Evolutionary conservation across 53 echinoderm and acorn worm species (phyloP).

Genomic region (Patiria pectinifera): DNA sequence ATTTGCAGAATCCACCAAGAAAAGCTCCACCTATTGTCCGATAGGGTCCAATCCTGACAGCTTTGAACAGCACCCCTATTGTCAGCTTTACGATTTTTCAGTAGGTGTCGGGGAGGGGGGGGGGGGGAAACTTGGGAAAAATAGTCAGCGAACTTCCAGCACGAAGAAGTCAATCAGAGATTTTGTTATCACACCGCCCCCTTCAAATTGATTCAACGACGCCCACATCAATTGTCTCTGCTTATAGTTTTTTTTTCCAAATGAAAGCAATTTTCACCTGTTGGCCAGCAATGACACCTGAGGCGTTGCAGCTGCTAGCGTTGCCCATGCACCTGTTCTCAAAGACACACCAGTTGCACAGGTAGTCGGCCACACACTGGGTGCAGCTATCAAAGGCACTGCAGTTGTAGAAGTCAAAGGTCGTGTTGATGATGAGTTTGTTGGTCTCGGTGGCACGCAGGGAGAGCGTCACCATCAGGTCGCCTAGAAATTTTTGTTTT

Average conservation of each 20-base stretch:
- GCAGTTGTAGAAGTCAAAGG: conserved; percentile 93
- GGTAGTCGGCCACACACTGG: conserved; percentile 85
- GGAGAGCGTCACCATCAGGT: conserved; percentile 66
- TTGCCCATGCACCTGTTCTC: conserved; percentile 81
- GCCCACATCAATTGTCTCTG: not conserved
- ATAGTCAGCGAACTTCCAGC: too few relatives aligned
- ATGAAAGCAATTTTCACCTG: conserved; percentile 44
- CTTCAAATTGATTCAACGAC: too few relatives aligned
- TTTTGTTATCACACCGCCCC: too few relatives aligned
- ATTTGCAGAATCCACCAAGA: too few relatives aligned
- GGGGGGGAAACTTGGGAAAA: too few relatives aligned
- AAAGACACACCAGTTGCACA: conserved; percentile 94
- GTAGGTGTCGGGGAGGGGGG: too few relatives aligned
- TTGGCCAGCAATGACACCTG: conserved; percentile 42
- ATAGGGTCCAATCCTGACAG: too few relatives aligned
- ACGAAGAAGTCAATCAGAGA: too few relatives aligned
- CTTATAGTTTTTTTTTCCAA: not conserved
- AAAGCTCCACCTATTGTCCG: too few relatives aligned
- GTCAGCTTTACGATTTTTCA: too few relatives aligned
- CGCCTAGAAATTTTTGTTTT: conserved; percentile 66
- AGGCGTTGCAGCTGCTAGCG: conserved; percentile 45
- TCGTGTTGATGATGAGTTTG: conserved; percentile 68
- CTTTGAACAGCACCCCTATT: too few relatives aligned
- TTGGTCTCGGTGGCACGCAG: conserved; percentile 74
- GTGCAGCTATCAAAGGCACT: conserved; percentile 77